These are phyloP conservation scores for Lordiphosa collinella DNA, from an alignment of 1,140 invertebrate species.

Conservation along the genomic window DNA sequence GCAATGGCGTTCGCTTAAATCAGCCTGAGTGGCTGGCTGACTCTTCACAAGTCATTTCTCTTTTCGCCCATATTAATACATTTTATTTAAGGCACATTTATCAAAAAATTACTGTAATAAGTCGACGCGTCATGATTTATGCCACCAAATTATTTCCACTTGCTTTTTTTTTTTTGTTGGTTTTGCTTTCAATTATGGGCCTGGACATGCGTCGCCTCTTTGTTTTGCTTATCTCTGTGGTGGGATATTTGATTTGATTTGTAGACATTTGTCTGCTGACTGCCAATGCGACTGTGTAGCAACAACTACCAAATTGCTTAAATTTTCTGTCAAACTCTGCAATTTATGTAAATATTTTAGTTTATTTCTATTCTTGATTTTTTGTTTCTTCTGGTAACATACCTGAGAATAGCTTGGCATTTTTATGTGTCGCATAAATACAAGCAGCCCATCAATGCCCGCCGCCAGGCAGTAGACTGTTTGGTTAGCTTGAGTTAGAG, in stretches of 20 bases:
- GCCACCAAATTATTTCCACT: constrained; percentile 34
- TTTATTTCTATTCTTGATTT: too few species aligned
- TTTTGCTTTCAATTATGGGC: constrained; percentile 50
- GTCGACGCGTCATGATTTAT: constrained; percentile 38
- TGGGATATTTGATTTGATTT: too few species aligned
- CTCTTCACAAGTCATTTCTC: constrained; percentile 20
- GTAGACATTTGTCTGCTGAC: too few species aligned
- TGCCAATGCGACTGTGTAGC: too few species aligned
- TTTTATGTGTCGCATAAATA: constrained; percentile 6
- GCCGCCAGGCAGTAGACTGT: not conserved
- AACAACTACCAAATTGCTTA: not conserved
- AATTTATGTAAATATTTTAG: not conserved
- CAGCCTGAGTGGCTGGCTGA: constrained; percentile 14
- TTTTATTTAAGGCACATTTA: constrained; percentile 55
- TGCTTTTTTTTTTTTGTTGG: constrained; percentile 8
- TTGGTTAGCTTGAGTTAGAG: not conserved
- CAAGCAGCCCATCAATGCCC: not conserved
- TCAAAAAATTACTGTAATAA: constrained; percentile 59
- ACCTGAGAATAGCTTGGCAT: constrained; percentile 4
- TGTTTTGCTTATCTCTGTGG: not conserved
- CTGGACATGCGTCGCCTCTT: constrained; percentile 1
- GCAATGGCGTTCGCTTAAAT: not conserved
- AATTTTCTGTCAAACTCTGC: not conserved
- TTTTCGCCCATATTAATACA: constrained; percentile 31
- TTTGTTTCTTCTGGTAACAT: not conserved